phyloP scores from a whole-genome alignment of 2,113 vertebrate genomes.

The Parus major region DNA sequence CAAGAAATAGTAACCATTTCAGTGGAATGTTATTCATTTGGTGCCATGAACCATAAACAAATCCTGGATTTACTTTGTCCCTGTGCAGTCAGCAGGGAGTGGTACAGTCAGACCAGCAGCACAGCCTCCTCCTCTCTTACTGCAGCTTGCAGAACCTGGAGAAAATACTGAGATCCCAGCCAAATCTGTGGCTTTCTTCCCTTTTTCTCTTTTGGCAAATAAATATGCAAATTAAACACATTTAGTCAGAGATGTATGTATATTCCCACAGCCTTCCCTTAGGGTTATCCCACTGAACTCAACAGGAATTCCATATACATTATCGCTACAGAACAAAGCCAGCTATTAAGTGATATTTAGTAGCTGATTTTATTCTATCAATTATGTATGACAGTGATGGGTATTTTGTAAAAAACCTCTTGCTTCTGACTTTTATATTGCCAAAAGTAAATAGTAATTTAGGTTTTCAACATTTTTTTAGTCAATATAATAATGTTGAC shows the following conservation, averaged over 20 bases:
- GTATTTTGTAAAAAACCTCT: neutral
- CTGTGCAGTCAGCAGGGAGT: neutral
- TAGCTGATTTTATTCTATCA: neutral
- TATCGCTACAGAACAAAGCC: constrained; percentile 17
- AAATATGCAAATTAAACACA: neutral
- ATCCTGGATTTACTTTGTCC: neutral
- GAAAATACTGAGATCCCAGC: neutral
- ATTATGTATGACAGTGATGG: neutral
- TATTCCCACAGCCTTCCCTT: neutral
- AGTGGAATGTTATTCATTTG: neutral
- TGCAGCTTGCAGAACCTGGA: neutral
- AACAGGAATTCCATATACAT: neutral
- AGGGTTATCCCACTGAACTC: neutral
- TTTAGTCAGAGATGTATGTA: neutral
- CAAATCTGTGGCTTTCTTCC: neutral
- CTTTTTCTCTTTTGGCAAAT: neutral
- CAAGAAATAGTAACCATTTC: neutral
- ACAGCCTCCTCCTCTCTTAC: neutral
- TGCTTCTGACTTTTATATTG: neutral
- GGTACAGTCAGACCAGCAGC: neutral
- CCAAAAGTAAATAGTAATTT: constrained; percentile 26
- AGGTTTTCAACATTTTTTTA: neutral
- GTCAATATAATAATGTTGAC: neutral
- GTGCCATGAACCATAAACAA: neutral
- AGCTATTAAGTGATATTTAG: neutral